Percentiles rank a stretch among this genome's conserved stretches.
Conservation (phyloP, 2,797 vertebrate genomes). For the Florisuga fusca region DNA sequence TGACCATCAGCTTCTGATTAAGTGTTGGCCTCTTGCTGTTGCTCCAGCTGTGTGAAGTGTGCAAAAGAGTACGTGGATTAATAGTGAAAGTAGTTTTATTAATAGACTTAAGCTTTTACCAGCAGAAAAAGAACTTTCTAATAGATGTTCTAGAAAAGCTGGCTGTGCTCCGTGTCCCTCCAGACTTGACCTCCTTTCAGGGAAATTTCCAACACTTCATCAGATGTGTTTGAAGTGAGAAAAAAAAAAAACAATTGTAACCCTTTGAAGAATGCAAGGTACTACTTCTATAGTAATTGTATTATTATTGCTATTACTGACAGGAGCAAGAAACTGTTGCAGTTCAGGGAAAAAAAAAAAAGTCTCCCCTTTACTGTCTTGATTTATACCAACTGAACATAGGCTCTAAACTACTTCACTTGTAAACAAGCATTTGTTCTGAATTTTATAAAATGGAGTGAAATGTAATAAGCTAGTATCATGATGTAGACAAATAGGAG, state of each 20-base stretch:
- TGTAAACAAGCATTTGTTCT: conserved; percentile 2
- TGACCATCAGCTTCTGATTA: neutral
- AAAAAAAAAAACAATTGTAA: neutral
- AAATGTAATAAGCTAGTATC: neutral
- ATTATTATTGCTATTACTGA: neutral
- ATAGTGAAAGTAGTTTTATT: neutral
- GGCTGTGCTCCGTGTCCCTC: neutral
- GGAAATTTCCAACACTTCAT: neutral
- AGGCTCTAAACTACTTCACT: neutral
- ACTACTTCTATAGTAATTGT: neutral
- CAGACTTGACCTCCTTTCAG: neutral
- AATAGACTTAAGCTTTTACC: neutral
- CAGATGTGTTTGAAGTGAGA: neutral
- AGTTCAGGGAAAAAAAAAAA: neutral
- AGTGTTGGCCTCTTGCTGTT: neutral
- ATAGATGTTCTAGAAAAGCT: neutral
- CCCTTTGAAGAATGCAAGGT: neutral
- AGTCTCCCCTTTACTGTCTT: neutral
- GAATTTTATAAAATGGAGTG: neutral
- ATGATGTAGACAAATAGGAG: neutral
- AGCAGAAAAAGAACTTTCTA: neutral
- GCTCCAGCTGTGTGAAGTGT: rapidly evolving
- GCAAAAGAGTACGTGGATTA: neutral
- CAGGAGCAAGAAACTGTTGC: neutral
- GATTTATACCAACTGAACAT: neutral